Conservation (phyloP, 37 sponge, comb jelly and placozoan genomes). For the Crambe crambe region DNA sequence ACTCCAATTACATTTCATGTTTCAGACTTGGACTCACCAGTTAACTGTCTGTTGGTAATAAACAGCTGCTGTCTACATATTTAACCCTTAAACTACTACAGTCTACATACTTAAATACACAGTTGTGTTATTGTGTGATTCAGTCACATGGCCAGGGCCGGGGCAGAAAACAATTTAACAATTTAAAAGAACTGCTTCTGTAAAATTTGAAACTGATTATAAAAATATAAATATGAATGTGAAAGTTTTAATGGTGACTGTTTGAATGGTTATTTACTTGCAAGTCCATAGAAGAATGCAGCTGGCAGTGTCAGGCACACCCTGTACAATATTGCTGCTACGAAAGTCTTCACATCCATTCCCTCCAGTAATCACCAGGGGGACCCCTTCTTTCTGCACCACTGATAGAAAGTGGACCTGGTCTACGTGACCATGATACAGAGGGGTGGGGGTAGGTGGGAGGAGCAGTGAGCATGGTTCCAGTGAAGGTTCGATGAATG, state of each 20-base stretch:
- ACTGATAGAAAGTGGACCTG: conserved; percentile 19
- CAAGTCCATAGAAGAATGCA: conserved; percentile 43
- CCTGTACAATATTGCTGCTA: not conserved
- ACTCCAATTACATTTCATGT: not conserved
- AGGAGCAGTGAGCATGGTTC: conserved; percentile 21
- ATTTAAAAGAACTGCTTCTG: too few species aligned
- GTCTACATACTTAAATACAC: too few species aligned
- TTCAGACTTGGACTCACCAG: too few species aligned
- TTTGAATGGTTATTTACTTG: not conserved
- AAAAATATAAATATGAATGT: too few species aligned
- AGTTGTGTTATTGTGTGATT: too few species aligned
- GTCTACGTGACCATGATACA: conserved; percentile 39
- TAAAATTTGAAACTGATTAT: too few species aligned
- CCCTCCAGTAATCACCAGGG: conserved; percentile 44
- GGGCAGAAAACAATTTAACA: too few species aligned
- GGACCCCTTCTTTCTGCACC: conserved; percentile 7
- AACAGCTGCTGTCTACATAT: too few species aligned
- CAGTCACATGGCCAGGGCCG: too few species aligned
- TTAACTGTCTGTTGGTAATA: too few species aligned
- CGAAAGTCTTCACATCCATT: conserved; percentile 48
- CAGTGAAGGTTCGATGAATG: conserved; percentile 1
- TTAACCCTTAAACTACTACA: too few species aligned
- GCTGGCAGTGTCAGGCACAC: conserved; percentile 46
- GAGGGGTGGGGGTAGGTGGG: conserved; percentile 26
- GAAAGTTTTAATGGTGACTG: too few species aligned